These are phyloP conservation scores for Eunapius fragilis DNA, from an alignment of 37 sponge, comb jelly and placozoan genomes.

Conservation along the genomic window DNA sequence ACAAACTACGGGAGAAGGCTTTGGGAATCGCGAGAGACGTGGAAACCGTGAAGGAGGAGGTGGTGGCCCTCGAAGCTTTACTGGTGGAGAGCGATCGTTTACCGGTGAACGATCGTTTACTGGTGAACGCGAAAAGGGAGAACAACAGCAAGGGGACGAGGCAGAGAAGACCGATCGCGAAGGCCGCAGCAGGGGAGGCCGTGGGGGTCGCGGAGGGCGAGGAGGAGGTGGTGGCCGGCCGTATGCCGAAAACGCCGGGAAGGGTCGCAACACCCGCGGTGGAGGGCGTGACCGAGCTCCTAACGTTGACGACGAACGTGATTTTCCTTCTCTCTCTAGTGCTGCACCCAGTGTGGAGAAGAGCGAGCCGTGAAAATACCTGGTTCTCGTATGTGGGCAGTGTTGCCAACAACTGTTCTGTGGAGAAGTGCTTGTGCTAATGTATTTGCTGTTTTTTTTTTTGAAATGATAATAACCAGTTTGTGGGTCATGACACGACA, in stretches of 20 bases:
- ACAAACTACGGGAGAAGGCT: not conserved
- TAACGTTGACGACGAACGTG: constrained; percentile 74
- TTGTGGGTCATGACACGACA: no score
- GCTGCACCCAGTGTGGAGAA: not conserved
- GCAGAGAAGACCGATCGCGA: not conserved
- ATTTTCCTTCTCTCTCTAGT: constrained; percentile 62
- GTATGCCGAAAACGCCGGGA: not conserved
- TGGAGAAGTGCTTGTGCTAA: not conserved
- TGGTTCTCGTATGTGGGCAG: not conserved
- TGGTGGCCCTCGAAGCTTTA: constrained; percentile 7
- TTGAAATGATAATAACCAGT: not conserved
- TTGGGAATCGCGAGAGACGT: not conserved
- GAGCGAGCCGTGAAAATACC: not conserved
- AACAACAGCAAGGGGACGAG: not conserved
- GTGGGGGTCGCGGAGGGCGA: not conserved
- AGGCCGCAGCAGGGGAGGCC: not conserved
- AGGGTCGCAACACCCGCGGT: constrained; percentile 1
- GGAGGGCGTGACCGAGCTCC: constrained; percentile 42
- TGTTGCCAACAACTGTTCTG: not conserved
- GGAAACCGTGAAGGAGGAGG: constrained; percentile 21
- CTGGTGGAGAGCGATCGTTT: not conserved
- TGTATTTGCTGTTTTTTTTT: not conserved
- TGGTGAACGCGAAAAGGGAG: constrained; percentile 4
- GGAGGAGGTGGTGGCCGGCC: not conserved
- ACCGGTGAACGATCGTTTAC: no score